phyloP scores from a whole-genome alignment of 2,888 invertebrate genomes.

The Lasioglossum calceatum region DNA sequence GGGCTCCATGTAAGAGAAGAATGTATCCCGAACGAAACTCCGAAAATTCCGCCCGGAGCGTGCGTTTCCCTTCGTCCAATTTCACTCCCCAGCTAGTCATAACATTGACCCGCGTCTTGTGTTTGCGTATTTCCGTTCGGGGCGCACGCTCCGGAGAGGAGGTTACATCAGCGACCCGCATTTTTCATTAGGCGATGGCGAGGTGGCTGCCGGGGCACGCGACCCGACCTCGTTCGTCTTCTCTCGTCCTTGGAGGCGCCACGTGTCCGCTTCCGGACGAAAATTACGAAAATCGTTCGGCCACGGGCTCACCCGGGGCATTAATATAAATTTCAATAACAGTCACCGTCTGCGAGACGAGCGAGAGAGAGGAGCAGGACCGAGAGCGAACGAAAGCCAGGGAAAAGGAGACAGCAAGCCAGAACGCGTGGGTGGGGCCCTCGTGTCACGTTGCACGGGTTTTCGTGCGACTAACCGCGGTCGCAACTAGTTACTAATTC shows the following conservation, averaged over 20 bases:
- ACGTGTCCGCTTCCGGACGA: conserved; percentile 35
- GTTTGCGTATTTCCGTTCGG: conserved; percentile 46
- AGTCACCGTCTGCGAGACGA: conserved; percentile 56
- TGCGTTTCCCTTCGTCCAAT: conserved; percentile 12
- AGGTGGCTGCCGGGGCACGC: conserved; percentile 55
- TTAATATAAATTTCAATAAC: conserved; percentile 79
- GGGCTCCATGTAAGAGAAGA: background rate
- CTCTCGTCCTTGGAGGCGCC: conserved; percentile 1
- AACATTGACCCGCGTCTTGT: conserved; percentile 35
- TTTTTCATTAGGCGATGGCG: conserved; percentile 57
- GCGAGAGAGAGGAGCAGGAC: background rate
- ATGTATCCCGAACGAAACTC: background rate
- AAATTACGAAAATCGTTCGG: conserved; percentile 56
- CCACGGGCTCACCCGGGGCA: conserved; percentile 68
- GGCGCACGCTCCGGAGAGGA: conserved; percentile 25
- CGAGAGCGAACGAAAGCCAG: background rate
- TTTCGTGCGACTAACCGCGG: conserved; percentile 19
- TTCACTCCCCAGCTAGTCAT: conserved; percentile 26
- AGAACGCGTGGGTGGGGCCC: conserved; percentile 33
- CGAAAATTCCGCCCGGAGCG: conserved; percentile 14
- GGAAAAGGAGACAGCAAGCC: background rate
- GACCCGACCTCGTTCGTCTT: conserved; percentile 43
- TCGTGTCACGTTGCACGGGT: conserved; percentile 17
- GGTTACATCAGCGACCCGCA: conserved; percentile 39
- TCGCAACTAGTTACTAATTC: conserved; percentile 61